Percentiles rank a stretch among this genome's conserved stretches.
Conservation (phyloP, 2,888 invertebrate genomes). For the Drosophila kuntzei region DNA sequence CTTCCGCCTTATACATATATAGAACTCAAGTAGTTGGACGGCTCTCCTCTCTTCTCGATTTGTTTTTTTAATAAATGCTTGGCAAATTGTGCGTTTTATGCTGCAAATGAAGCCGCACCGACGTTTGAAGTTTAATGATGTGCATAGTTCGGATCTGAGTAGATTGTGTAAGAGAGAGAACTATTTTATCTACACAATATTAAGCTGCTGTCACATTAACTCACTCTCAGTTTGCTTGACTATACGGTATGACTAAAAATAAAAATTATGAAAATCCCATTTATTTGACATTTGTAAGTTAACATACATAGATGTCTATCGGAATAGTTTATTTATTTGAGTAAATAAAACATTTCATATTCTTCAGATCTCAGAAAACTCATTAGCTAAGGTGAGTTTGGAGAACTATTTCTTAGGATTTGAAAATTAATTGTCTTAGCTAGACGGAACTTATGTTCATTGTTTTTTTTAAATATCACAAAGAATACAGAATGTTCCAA, state of each 20-base stretch:
- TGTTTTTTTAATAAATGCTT: slow-evolving; percentile 56
- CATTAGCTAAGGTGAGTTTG: too few species aligned
- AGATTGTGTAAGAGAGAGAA: background rate
- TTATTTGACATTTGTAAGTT: background rate
- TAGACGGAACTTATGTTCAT: too few species aligned
- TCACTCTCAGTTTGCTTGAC: background rate
- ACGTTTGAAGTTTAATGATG: slow-evolving; percentile 68
- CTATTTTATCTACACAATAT: background rate
- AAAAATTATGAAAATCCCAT: background rate
- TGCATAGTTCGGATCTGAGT: slow-evolving; percentile 19
- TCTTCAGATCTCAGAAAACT: too few species aligned
- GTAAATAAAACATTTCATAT: too few species aligned
- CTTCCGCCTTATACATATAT: slow-evolving; percentile 37
- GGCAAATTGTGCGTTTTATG: slow-evolving; percentile 75
- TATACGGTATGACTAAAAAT: background rate
- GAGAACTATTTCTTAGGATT: too few species aligned
- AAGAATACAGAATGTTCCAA: too few species aligned
- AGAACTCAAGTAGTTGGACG: slow-evolving; percentile 13
- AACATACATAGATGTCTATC: background rate
- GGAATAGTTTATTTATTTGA: too few species aligned
- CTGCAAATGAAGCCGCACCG: slow-evolving; percentile 60
- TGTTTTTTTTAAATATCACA: too few species aligned
- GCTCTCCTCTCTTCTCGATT: slow-evolving; percentile 35
- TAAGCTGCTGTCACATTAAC: background rate
- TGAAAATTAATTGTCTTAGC: too few species aligned